These are phyloP conservation scores for Phyllotis vaccarum DNA, from an alignment of 2,797 vertebrate genomes.

Conservation along the genomic window DNA sequence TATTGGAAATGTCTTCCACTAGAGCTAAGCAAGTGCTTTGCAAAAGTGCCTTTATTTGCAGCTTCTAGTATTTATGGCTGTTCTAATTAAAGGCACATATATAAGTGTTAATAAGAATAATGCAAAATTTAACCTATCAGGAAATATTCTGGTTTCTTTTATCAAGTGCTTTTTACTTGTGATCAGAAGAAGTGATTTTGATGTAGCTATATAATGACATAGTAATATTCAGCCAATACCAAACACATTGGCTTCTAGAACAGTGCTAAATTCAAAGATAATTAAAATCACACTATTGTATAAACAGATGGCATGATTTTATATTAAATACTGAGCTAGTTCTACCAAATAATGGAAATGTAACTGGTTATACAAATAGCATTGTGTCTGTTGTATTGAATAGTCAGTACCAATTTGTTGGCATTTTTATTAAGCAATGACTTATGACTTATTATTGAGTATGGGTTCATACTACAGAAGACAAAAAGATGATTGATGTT, in stretches of 20 bases:
- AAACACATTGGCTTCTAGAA: slow-evolving; percentile 56
- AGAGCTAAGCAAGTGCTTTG: neutral
- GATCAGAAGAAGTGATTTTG: neutral
- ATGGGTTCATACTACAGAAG: neutral
- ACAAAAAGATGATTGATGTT: neutral
- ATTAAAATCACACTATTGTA: slow-evolving; percentile 59
- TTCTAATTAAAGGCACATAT: slow-evolving; percentile 19
- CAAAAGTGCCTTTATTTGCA: neutral
- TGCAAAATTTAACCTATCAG: slow-evolving; percentile 7
- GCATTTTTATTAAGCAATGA: slow-evolving; percentile 44
- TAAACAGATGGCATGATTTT: slow-evolving; percentile 44
- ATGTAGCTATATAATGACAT: neutral
- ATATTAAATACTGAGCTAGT: slow-evolving; percentile 56
- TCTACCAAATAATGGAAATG: slow-evolving; percentile 21
- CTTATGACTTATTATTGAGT: slow-evolving; percentile 25
- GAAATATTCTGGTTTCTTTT: neutral
- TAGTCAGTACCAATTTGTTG: neutral
- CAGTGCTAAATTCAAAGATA: slow-evolving; percentile 55
- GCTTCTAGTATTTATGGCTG: neutral
- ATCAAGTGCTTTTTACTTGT: neutral
- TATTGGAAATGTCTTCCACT: neutral
- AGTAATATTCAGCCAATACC: slow-evolving; percentile 32
- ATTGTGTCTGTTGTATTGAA: neutral
- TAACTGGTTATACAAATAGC: slow-evolving; percentile 20
- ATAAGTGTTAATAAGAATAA: neutral